A percentile compares a stretch with the other conserved stretches of the same genome.
Conservation (phyloP, 2,888 invertebrate species). For the Sarcophaga carnaria region DNA sequence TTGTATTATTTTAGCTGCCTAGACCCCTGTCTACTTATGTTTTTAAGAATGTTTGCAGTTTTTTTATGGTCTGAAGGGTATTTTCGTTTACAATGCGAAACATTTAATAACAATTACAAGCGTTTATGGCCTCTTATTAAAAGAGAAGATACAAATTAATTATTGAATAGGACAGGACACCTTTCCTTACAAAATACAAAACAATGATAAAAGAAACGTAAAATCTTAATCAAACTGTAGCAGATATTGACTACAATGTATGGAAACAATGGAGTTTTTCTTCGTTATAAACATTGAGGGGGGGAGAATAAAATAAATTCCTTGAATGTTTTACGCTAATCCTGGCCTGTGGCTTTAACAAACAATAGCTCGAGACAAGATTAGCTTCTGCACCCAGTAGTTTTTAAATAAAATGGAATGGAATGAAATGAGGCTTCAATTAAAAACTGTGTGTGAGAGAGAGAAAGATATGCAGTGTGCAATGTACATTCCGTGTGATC, state of each 20-base stretch:
- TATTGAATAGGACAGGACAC: slow-evolving; percentile 42
- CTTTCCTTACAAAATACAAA: slow-evolving; percentile 6
- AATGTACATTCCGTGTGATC: slow-evolving; percentile 51
- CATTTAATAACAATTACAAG: slow-evolving; percentile 64
- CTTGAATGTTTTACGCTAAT: slow-evolving; percentile 71
- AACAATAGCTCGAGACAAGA: slow-evolving; percentile 68
- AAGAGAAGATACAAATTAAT: slow-evolving; percentile 26
- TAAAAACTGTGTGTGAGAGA: background rate
- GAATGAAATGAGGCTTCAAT: background rate
- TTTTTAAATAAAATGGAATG: background rate
- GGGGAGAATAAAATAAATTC: background rate
- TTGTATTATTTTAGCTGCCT: slow-evolving; percentile 54
- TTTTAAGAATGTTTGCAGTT: background rate
- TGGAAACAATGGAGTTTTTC: slow-evolving; percentile 22
- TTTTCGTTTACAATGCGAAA: slow-evolving; percentile 10
- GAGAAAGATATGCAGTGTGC: background rate
- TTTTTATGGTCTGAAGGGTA: background rate
- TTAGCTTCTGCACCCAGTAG: slow-evolving; percentile 10
- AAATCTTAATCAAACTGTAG: slow-evolving; percentile 15
- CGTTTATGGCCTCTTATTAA: slow-evolving; percentile 15
- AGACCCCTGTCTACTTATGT: slow-evolving; percentile 7
- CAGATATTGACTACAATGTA: slow-evolving; percentile 12
- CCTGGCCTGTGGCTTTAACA: slow-evolving; percentile 76
- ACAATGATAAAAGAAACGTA: slow-evolving; percentile 27
- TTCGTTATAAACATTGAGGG: slow-evolving; percentile 45